These are phyloP conservation scores for Chamaea fasciata DNA, from an alignment of 2,113 vertebrate species.

Conservation along the genomic window DNA sequence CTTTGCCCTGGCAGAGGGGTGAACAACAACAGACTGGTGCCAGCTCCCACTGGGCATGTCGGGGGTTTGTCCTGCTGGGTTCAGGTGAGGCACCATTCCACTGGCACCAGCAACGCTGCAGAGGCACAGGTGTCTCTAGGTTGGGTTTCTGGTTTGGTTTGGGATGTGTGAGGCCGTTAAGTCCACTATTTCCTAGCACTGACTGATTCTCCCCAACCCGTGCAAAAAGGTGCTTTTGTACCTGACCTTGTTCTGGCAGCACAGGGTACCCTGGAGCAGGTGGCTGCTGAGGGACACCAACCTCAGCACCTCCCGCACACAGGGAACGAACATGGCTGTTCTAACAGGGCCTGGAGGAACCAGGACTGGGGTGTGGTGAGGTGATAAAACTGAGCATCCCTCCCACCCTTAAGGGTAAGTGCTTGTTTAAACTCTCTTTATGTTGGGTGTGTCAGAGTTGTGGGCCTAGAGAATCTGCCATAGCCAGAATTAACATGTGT, in stretches of 20 bases:
- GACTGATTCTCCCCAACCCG: not conserved
- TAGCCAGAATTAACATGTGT: conserved; percentile 23
- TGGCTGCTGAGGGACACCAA: not conserved
- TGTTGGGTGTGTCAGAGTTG: conserved; percentile 30
- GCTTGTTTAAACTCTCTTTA: conserved; percentile 25
- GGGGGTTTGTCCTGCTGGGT: not conserved
- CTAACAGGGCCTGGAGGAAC: conserved; percentile 15
- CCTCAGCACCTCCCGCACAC: not conserved
- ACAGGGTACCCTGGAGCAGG: not conserved
- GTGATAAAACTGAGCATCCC: conserved; percentile 22
- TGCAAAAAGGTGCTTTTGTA: not conserved
- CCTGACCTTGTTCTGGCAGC: not conserved
- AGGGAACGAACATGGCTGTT: not conserved
- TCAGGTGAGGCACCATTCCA: not conserved
- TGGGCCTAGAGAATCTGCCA: not conserved
- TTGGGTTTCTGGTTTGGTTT: not conserved
- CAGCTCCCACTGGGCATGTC: not conserved
- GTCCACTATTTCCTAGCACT: not conserved
- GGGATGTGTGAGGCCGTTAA: not conserved
- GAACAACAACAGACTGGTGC: not conserved
- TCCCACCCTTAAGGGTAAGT: conserved; percentile 24
- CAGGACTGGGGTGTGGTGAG: not conserved
- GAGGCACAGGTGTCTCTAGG: not conserved
- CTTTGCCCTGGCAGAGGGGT: not conserved
- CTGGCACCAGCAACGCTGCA: not conserved